Evolutionary conservation across 2,113 vertebrate genomes (phyloP), one percentile per base, ranked within the genome.

Genomic region (Petromus typicus): DNA sequence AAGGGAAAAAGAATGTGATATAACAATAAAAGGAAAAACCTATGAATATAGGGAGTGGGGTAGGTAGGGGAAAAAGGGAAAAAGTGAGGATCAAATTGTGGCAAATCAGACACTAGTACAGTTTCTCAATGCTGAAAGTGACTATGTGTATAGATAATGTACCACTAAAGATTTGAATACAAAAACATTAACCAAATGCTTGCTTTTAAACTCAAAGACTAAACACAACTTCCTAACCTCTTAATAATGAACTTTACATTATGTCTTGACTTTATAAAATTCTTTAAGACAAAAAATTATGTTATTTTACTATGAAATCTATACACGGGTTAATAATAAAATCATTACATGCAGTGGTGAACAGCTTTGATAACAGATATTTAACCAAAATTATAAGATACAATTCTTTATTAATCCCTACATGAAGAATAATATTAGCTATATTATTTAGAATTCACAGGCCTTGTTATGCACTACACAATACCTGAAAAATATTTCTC

Each of bases 401-500:
- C 22, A 90, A 64, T 85, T 81, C 8, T 80, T 91, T 86, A 90
- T 93, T 93, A 87, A 80, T 90, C 32, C 37, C 37, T 87, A 11
- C 5, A 69, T 22, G 16, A 84, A n/a, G 69, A 93, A 95, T 81
- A 84, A 87, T 81, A 93, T 88, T 92, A 93, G 43, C 32, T 37
- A 32, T 92, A 87, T 95, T 95, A 71, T 87, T 96, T 87, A 95
- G 81, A 66, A 96, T 94, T 96, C 95, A 83, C 61, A 90, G 86
- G 76, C 37, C 32, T 82, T 69, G 32, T 54, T 91, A 75, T 94
- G 89, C 57, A 92, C 94, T 90, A 95, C 25, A 82, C 71, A 93
- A 87, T 91, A 96, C 40, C 93, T 93, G 40, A 93, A 94, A 95
- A 95, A 86, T 89, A 97, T 93, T 93, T 96, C 59, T 80, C 37